These are phyloP conservation scores for Takifugu rubripes DNA, from an alignment of 2,797 vertebrate species.

Conservation along the genomic window DNA sequence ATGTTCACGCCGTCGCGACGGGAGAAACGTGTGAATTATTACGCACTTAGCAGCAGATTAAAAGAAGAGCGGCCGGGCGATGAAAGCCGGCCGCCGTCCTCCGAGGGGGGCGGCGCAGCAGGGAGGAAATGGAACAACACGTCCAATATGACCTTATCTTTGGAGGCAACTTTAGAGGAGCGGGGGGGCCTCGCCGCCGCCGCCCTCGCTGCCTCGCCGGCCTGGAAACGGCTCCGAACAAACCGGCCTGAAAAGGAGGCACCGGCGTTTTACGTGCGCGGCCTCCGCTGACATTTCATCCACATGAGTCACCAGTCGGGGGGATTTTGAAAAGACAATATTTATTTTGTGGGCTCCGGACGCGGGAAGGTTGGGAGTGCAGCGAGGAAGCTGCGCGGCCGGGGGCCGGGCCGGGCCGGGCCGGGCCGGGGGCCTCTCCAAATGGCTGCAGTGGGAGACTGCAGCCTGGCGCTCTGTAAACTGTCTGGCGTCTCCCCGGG, in stretches of 20 bases:
- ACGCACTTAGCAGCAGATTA: slow-evolving; percentile 64
- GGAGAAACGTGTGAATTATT: slow-evolving; percentile 65
- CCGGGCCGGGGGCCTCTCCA: slow-evolving; percentile 36
- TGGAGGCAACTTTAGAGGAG: slow-evolving; percentile 56
- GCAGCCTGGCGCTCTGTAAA: slow-evolving; percentile 73
- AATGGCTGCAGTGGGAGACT: slow-evolving; percentile 70
- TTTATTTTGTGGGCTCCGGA: slow-evolving; percentile 13
- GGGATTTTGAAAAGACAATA: not conserved
- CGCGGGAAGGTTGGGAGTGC: slow-evolving; percentile 53
- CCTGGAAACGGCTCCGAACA: slow-evolving; percentile 51
- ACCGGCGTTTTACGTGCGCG: slow-evolving; percentile 47
- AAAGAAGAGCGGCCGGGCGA: slow-evolving; percentile 47
- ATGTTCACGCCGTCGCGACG: slow-evolving; percentile 35
- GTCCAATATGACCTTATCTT: slow-evolving; percentile 62
- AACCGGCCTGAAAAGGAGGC: slow-evolving; percentile 18
- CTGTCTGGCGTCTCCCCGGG: slow-evolving; percentile 78
- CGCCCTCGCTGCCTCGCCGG: slow-evolving; percentile 34
- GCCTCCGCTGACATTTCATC: slow-evolving; percentile 59
- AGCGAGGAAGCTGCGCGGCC: slow-evolving; percentile 56
- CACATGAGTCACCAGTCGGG: slow-evolving; percentile 62
- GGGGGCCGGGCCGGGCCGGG: slow-evolving; percentile 59
- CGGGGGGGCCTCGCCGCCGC: slow-evolving; percentile 49
- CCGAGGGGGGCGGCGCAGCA: slow-evolving; percentile 37
- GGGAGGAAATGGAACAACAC: slow-evolving; percentile 59
- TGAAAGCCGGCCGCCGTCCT: slow-evolving; percentile 55